Conservation (phyloP, 2,888 invertebrate genomes). For the Rugalucina vietnamica region DNA sequence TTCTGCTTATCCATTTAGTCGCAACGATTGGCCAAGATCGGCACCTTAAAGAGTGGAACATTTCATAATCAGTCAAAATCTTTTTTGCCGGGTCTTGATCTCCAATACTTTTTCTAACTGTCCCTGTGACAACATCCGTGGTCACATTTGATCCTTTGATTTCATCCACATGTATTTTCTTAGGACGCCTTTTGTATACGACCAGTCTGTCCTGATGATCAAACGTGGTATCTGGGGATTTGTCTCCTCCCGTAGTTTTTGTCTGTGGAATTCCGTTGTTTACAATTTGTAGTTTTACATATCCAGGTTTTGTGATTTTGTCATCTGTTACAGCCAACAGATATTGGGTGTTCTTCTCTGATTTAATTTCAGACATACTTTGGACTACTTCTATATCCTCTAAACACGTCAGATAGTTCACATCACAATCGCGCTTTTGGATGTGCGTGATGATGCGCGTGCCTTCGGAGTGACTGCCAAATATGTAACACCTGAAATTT, state of each 20-base stretch:
- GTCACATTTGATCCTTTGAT: background rate
- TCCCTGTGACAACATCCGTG: background rate
- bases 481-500: background rate
- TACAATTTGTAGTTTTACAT: background rate
- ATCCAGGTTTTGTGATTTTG: background rate
- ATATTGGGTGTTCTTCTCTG: background rate
- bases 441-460: background rate
- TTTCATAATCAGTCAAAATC: too few relatives aligned
- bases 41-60: background rate
- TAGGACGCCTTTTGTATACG: background rate
- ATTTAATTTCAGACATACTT: background rate
- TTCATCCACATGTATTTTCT: background rate
- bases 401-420: background rate
- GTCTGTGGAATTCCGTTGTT: background rate
- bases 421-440: background rate
- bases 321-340: background rate
- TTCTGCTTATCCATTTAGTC: background rate
- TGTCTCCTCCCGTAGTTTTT: background rate
- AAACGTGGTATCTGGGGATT: background rate
- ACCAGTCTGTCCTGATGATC: background rate
- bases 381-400: background rate
- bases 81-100: too few relatives aligned
- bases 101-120: too few relatives aligned
- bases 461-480: background rate
- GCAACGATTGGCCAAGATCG: background rate